Conservation (phyloP, 2,113 vertebrate species). For the Monarcha castaneiventris region DNA sequence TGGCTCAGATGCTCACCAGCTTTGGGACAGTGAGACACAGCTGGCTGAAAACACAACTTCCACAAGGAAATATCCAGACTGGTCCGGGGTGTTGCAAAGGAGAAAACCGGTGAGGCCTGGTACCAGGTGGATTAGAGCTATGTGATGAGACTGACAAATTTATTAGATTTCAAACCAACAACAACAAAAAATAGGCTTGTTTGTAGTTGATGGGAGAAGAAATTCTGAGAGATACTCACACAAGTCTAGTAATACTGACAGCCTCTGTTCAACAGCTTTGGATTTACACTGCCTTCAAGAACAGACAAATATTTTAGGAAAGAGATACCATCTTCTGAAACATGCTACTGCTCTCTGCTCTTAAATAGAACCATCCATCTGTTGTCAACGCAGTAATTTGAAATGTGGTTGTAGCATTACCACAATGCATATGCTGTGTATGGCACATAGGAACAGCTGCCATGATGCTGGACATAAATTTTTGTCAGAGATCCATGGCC, state of each 20-base stretch:
- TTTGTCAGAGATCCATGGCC: neutral
- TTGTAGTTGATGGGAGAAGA: neutral
- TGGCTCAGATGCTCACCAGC: neutral
- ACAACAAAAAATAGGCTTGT: fast-evolving
- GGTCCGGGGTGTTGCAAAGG: neutral
- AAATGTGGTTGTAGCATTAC: neutral
- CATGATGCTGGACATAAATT: neutral
- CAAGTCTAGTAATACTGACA: neutral
- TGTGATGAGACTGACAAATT: neutral
- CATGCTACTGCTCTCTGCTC: neutral
- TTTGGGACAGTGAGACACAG: neutral
- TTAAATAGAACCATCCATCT: neutral
- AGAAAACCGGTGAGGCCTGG: neutral
- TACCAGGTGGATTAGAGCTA: neutral
- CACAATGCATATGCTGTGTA: no score
- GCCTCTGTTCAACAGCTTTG: neutral
- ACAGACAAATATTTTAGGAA: neutral
- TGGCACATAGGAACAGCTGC: neutral
- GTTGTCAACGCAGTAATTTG: neutral
- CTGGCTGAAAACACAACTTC: neutral
- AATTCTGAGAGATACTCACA: neutral
- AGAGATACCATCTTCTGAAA: neutral
- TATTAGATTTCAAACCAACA: neutral
- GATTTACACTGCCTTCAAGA: neutral
- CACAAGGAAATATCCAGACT: neutral